Evolutionary conservation across 2,888 invertebrate genomes (phyloP).

Genomic region (Hydraecia micacea): DNA sequence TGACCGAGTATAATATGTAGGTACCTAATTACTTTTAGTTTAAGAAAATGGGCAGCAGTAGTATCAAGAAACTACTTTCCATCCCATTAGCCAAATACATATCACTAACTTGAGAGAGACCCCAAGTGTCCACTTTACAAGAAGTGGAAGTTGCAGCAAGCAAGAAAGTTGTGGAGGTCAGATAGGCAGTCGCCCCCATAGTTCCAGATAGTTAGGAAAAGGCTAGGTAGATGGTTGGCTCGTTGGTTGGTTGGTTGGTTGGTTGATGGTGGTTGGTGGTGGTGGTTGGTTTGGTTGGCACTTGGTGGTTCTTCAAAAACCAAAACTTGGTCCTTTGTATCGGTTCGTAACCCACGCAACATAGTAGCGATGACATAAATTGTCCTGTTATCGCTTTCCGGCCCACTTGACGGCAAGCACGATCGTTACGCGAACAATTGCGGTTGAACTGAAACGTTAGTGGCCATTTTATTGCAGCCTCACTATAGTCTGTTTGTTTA

Average conservation of each 20-base stretch:
- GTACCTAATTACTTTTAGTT: neutral
- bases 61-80: neutral
- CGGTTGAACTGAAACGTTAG: conserved; percentile 66
- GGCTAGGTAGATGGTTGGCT: too few relatives aligned
- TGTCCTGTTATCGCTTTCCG: conserved; percentile 79
- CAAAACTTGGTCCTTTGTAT: conserved; percentile 37
- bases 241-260: too few relatives aligned
- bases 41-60: neutral
- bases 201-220: too few relatives aligned
- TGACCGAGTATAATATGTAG: too few relatives aligned
- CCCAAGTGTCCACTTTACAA: conserved; percentile 2
- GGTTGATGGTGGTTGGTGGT: too few relatives aligned
- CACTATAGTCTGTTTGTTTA: conserved; percentile 57
- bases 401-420: conserved; percentile 74
- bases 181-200: too few relatives aligned
- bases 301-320: neutral
- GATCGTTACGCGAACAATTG: conserved; percentile 72
- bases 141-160: too few relatives aligned
- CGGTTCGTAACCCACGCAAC: conserved; percentile 46
- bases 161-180: too few relatives aligned
- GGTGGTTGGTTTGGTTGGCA: too few relatives aligned
- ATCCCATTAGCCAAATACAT: neutral
- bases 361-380: conserved; percentile 75
- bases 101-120: neutral
- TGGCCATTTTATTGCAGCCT: conserved; percentile 68